A percentile compares a stretch with the other conserved stretches of the same genome.
Conservation (phyloP, 1,140 invertebrate genomes). For the Cydia pomonella region DNA sequence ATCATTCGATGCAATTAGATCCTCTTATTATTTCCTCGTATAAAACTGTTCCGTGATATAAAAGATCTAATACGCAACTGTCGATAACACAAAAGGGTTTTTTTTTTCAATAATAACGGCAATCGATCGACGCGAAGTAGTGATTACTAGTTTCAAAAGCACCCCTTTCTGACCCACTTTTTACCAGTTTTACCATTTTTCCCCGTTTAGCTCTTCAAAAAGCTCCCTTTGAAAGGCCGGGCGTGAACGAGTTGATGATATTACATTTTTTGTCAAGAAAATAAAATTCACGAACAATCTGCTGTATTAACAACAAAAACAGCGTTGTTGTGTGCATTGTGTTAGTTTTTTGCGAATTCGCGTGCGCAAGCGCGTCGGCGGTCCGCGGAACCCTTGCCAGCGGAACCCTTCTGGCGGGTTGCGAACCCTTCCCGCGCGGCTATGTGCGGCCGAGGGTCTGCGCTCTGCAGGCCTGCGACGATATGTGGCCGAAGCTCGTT, state of each 20-base stretch:
- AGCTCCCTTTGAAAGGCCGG: conserved; percentile 76
- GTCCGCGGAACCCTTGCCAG: conserved; percentile 72
- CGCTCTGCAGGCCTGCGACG: conserved; percentile 44
- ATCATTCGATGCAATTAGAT: conserved; percentile 38
- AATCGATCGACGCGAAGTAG: conserved; percentile 74
- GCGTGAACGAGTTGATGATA: conserved; percentile 81
- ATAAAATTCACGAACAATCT: conserved; percentile 79
- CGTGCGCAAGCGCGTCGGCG: conserved; percentile 79
- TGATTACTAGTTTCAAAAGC: conserved; percentile 79
- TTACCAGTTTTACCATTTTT: conserved; percentile 78
- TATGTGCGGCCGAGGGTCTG: conserved; percentile 61
- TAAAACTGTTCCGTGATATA: conserved; percentile 45
- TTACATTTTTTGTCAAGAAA: conserved; percentile 77
- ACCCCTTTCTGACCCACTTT: conserved; percentile 80
- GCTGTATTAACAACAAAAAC: conserved; percentile 78
- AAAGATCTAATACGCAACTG: conserved; percentile 57
- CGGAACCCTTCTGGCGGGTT: conserved; percentile 39
- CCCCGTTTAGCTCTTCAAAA: conserved; percentile 70
- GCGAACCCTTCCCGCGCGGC: conserved; percentile 65
- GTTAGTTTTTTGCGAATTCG: conserved; percentile 75
- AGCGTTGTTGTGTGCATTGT: conserved; percentile 73
- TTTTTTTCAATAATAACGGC: conserved; percentile 76
- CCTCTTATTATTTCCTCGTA: conserved; percentile 43
- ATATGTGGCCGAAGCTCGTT: conserved; percentile 17
- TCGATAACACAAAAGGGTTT: conserved; percentile 57